Evolutionary conservation across 2,797 vertebrate species (phyloP), one percentile per base, ranked within the genome.

Genomic region (Squalus acanthias): DNA sequence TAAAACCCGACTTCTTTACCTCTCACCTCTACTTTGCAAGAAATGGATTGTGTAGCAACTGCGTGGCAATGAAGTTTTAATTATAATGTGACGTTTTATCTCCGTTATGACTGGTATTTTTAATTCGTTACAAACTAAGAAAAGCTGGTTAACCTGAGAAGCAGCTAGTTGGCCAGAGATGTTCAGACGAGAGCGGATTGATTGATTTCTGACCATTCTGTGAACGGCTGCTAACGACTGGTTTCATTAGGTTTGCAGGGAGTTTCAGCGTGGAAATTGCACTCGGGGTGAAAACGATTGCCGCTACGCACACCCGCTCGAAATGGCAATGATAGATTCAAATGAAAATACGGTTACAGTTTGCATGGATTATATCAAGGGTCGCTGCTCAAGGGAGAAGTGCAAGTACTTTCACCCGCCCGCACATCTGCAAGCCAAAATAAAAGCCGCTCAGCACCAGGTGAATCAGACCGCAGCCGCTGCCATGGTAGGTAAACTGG

Each of bases 341-440:
- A 99, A 98, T 33, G 99, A 99, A 97, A 99, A 99, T 97, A 99
- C 99, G 0, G 99, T 99, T 97, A 99, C 99, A 46, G 98, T 99
- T 97, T 99, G 99, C 98, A 99, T 99, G 99, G 99, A 99, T 98
- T 99, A 99, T 98, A 99, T 99, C 98, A 99, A 99, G 98, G 99
- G 99, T 95, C 99, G 99, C 97, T 99, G 99, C 98, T 98, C 98
- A 97, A 97, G 99, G 96, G 99, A 99, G 98, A 99, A 99, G 98
- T 99, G 99, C 99, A 99, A 99, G 97, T 99, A 99, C 98, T 99
- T 99, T 98, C 99, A 99, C 97, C 99, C 99, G 95, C 99, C 99
- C 96, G 98, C 99, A 96, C 99, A 99, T 98, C 97, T 99, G 98
- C 99, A 99, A 98, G 99, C 99, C 98, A 98, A 99, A 98, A 99